Evolutionary conservation across 1,140 invertebrate species (phyloP).

Genomic region (Ridgeia piscesae): DNA sequence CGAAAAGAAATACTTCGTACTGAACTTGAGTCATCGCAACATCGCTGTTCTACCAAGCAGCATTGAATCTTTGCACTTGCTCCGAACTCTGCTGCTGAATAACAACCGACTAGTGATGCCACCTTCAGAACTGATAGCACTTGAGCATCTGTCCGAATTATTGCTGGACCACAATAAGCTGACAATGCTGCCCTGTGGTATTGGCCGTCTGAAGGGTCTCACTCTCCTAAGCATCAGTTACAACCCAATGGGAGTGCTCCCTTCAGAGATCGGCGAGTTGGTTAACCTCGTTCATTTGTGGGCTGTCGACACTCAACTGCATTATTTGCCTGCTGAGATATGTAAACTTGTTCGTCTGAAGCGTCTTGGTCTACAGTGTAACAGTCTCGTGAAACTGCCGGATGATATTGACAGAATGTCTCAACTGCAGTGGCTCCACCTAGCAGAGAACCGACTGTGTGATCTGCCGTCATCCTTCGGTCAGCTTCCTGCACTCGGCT

Average conservation of each 20-base stretch:
- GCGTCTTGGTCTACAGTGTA: constrained; percentile 45
- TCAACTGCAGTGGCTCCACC: constrained; percentile 46
- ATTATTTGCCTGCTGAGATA: constrained; percentile 43
- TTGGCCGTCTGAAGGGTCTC: constrained; percentile 42
- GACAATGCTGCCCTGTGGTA: constrained; percentile 46
- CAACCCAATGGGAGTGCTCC: constrained; percentile 45
- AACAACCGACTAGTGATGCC: constrained; percentile 51
- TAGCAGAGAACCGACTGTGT: constrained; percentile 47
- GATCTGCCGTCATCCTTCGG: constrained; percentile 40
- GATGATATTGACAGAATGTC: constrained; percentile 37
- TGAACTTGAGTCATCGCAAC: constrained; percentile 28
- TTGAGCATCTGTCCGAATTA: constrained; percentile 44
- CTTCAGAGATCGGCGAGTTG: constrained; percentile 43
- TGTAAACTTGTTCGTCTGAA: constrained; percentile 41
- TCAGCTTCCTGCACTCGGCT: constrained; percentile 39
- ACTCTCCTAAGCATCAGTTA: constrained; percentile 46
- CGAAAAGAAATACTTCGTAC: not conserved
- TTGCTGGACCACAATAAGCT: constrained; percentile 51
- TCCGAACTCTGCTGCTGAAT: constrained; percentile 38
- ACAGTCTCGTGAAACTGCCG: constrained; percentile 41
- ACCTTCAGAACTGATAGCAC: constrained; percentile 42
- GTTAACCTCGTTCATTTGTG: constrained; percentile 43
- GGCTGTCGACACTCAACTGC: constrained; percentile 45
- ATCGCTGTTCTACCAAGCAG: constrained; percentile 18
- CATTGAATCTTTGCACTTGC: not conserved